Percentiles rank a stretch among this genome's conserved stretches.
These are phyloP conservation scores for Stichopus chloronotus DNA, from an alignment of 35 echinoderm and acorn worm species.

Conservation along the genomic window DNA sequence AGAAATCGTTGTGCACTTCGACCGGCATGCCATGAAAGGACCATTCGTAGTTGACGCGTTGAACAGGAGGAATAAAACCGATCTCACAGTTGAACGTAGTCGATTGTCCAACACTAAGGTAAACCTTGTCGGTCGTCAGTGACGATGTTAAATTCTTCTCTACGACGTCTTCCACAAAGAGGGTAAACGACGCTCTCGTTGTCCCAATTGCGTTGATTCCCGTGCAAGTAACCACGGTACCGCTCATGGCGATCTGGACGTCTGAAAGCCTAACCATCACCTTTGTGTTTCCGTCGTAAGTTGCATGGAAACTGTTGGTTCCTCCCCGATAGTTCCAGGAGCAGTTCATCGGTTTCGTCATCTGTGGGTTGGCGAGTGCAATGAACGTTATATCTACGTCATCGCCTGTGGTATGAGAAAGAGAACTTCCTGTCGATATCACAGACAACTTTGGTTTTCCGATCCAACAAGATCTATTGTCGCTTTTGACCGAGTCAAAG, in stretches of 20 bases:
- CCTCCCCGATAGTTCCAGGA: background rate
- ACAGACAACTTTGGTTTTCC: background rate
- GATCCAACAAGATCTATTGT: constrained; percentile 12
- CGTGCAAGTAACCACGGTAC: background rate
- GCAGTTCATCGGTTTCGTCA: background rate
- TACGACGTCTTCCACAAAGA: background rate
- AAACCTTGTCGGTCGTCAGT: background rate
- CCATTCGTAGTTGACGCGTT: background rate
- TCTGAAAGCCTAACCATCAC: background rate
- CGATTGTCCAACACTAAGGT: background rate
- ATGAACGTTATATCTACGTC: background rate
- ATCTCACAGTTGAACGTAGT: constrained; percentile 4
- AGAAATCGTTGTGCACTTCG: background rate
- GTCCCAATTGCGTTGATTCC: background rate
- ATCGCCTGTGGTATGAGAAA: background rate
- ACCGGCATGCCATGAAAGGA: background rate
- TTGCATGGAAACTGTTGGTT: background rate
- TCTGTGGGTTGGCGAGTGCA: background rate
- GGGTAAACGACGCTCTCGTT: background rate
- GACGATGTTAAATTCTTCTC: background rate
- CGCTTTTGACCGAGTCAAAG: background rate
- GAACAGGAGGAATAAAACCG: background rate
- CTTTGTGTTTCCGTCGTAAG: background rate
- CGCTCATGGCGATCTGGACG: constrained; percentile 1
- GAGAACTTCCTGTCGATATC: background rate